A percentile compares a stretch with the other conserved stretches of the same genome.
phyloP scores from a whole-genome alignment of 2,113 vertebrate genomes.

The Chloebia gouldiae region DNA sequence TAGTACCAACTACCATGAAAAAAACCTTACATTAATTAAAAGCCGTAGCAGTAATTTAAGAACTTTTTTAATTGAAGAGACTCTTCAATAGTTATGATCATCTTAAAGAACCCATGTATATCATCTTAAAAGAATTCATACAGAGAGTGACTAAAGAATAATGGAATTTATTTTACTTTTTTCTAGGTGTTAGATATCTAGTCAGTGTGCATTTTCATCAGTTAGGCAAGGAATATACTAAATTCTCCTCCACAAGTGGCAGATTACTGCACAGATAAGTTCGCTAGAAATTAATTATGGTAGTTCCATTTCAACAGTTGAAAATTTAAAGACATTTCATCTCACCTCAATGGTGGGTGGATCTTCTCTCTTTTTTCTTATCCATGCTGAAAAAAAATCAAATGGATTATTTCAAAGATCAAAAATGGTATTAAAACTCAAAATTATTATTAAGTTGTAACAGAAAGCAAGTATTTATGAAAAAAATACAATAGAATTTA shows the following conservation, averaged over 20 bases:
- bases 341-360: conserved; percentile 90
- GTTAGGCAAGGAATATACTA: not conserved
- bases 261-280: not conserved
- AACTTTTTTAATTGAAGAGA: not conserved
- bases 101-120: not conserved
- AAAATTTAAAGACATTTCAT: not conserved
- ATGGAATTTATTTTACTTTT: not conserved
- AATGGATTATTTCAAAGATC: not conserved
- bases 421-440: not conserved
- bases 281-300: not conserved
- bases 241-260: not conserved
- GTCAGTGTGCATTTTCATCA: not conserved
- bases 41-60: not conserved
- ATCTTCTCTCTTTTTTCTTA: conserved; percentile 89
- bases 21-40: not conserved
- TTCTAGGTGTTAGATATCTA: not conserved
- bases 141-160: not conserved
- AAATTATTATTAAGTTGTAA: not conserved
- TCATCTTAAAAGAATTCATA: not conserved
- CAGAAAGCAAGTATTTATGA: not conserved
- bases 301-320: not conserved
- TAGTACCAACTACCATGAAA: not conserved
- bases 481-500: not conserved
- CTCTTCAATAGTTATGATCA: not conserved
- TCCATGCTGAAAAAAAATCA: conserved; percentile 85